Percentiles rank a stretch among this genome's conserved stretches.
Conservation (phyloP, 1,140 invertebrate genomes). For the Meloidogyne floridensis region DNA sequence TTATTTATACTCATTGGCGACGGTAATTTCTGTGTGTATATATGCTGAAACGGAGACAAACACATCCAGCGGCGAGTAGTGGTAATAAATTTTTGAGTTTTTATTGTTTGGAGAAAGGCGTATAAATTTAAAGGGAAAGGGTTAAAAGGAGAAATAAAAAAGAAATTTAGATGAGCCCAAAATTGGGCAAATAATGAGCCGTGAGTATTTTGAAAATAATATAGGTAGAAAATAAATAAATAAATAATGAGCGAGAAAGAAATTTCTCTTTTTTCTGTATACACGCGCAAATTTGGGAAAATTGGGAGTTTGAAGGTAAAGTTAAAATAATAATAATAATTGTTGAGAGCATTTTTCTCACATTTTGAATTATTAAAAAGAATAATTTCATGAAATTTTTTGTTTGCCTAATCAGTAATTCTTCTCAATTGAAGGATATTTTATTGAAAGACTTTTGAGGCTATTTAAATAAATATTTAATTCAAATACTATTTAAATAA, state of each 20-base stretch:
- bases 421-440: no score
- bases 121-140: not conserved
- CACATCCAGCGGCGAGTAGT: slow-evolving; percentile 4
- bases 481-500: no score
- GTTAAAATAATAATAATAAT: not conserved
- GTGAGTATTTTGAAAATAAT: not conserved
- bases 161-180: slow-evolving; percentile 4
- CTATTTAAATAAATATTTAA: no score
- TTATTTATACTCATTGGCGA: not conserved
- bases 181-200: slow-evolving; percentile 5
- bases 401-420: no score
- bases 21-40: not conserved
- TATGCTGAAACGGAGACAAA: slow-evolving; percentile 2
- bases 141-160: not conserved
- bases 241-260: not conserved
- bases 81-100: not conserved
- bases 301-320: not conserved
- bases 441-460: no score
- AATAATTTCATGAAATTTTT: no score
- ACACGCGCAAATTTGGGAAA: not conserved
- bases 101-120: not conserved
- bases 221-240: not conserved
- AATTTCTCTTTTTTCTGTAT: not conserved
- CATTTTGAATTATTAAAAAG: no score
- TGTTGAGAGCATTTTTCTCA: not conserved